Evolutionary conservation across 2,888 invertebrate species (phyloP).

Genomic region (Idaea dimidiata): DNA sequence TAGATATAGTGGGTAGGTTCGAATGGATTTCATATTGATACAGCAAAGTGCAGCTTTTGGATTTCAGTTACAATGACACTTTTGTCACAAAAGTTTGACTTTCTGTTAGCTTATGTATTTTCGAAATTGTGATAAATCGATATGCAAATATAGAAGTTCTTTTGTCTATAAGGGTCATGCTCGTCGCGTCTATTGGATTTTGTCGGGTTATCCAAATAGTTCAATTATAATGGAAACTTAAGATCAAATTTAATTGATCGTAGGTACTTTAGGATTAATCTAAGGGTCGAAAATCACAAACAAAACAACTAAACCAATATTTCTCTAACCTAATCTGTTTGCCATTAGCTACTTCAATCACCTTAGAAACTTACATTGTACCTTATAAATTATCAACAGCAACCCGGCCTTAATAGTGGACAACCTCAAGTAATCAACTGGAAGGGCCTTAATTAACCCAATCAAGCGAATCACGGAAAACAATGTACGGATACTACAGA

Average conservation of each 20-base stretch:
- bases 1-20: slow-evolving; percentile 14
- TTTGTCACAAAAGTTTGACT: background rate
- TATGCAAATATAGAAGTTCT: background rate
- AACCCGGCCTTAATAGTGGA: slow-evolving; percentile 40
- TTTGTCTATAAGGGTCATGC: background rate
- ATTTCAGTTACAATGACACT: background rate
- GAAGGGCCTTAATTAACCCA: slow-evolving; percentile 48
- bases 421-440: slow-evolving; percentile 47
- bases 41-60: background rate
- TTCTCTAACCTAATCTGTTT: slow-evolving; percentile 1
- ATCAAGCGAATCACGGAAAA: slow-evolving; percentile 41
- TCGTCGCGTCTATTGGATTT: background rate
- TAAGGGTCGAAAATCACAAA: background rate
- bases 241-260: background rate
- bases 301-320: background rate
- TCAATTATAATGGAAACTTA: background rate
- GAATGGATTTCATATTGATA: slow-evolving; percentile 6
- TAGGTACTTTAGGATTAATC: background rate
- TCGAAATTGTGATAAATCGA: too few relatives aligned
- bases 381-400: slow-evolving; percentile 3
- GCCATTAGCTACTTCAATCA: background rate
- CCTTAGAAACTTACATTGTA: slow-evolving; percentile 3
- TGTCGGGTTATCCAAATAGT: background rate
- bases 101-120: background rate
- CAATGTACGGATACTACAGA: slow-evolving; percentile 33